phyloP scores from a whole-genome alignment of 1,140 invertebrate species.

The Drosophila lacertosa region DNA sequence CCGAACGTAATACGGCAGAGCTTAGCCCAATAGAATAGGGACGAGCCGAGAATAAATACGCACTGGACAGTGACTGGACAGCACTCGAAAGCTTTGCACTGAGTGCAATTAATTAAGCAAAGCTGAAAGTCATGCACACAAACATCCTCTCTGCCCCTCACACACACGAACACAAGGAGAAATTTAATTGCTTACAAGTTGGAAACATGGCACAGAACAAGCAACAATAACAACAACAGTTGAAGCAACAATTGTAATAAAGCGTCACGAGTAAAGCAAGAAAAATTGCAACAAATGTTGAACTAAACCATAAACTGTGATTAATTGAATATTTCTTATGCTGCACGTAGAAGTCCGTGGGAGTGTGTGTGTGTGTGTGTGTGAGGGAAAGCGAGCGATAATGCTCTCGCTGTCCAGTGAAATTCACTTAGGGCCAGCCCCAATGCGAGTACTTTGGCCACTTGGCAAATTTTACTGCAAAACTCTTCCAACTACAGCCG shows the following conservation, averaged over 20 bases:
- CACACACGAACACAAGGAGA: constrained; percentile 38
- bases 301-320: constrained; percentile 82
- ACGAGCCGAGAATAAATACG: constrained; percentile 25
- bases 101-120: constrained; percentile 82
- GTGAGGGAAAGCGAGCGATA: not conserved
- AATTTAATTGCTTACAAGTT: constrained; percentile 81
- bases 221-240: constrained; percentile 25
- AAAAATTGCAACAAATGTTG: constrained; percentile 83
- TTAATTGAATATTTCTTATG: constrained; percentile 83
- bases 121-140: constrained; percentile 77
- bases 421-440: constrained; percentile 23
- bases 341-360: constrained; percentile 46
- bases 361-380: too few relatives aligned
- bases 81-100: constrained; percentile 60
- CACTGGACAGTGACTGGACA: constrained; percentile 46
- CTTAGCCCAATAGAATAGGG: constrained; percentile 43
- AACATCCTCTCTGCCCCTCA: constrained; percentile 18
- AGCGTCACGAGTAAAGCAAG: constrained; percentile 77
- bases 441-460: constrained; percentile 22
- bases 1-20: constrained; percentile 52
- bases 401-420: constrained; percentile 7
- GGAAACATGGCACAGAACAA: constrained; percentile 70
- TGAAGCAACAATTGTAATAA: constrained; percentile 77
- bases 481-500: constrained; percentile 14
- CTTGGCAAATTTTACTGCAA: constrained; percentile 48